Base-by-base conservation (phyloP, 2,797 vertebrate species). In the Pampus argenteus region DNA sequence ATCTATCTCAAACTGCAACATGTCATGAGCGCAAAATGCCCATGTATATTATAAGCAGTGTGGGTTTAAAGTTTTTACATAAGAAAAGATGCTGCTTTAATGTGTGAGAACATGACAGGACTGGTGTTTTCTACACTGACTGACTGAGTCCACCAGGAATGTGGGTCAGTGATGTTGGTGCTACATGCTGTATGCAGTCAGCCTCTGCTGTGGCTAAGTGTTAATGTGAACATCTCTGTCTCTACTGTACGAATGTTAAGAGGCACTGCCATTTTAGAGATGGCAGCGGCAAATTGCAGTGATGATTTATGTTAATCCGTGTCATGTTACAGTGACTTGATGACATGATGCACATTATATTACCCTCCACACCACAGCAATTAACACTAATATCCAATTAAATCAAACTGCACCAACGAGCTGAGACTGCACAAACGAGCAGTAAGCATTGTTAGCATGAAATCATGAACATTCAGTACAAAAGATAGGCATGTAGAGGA, bases 321-420 rank as follows among this genome's bases (percentile, higher is more conserved):
- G 88, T 89, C 87, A 82, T 87, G 89, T 89, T 80, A 57, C 57
- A 68, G 74, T 66, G 69, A 61, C 83, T 82, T 84, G 83, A 85
- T 86, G 86, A 89, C 81, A 89, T 74, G 74, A 86, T 86, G 71
- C 75, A 81, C 66, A 82, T 87, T 74, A 83, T 73, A 76, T 80
- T 83, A 79, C 65, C 65, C 65, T 84, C 60, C 72, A 56, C 81
- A 76, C 76, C 88, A 80, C 36, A 82, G 51, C 86, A 91, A 91
- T 90, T 57, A 88, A 87, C 84, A 86, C 81, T 86, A 85, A 90
- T 89, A 78, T 82, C 82, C 82, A 90, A 91, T 90, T 91, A 89
- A 88, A 84, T 84, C 81, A 70, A 83, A 90, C 64, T 74, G 34
- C 61, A 79, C 63, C 29, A 75, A 57, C 18, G 48, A 78, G 66